Evolutionary conservation across 2,888 invertebrate species (phyloP).

Genomic region (Lathronympha strigana): DNA sequence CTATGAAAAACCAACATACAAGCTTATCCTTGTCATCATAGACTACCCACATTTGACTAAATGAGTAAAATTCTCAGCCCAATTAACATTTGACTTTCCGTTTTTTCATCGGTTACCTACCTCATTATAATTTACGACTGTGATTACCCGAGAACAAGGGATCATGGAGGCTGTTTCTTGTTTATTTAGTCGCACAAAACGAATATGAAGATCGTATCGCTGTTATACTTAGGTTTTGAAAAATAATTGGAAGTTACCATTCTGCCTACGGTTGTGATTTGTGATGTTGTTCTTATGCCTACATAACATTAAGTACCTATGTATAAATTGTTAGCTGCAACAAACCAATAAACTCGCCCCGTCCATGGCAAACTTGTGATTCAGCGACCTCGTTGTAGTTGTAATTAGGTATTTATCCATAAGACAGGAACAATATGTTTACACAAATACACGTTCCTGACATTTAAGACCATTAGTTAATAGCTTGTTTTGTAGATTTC

Average conservation of each 20-base stretch:
- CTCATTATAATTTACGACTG: constrained; percentile 61
- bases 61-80: constrained; percentile 51
- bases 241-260: constrained; percentile 27
- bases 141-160: constrained; percentile 66
- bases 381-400: no score
- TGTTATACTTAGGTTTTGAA: constrained; percentile 33
- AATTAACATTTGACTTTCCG: constrained; percentile 55
- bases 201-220: constrained; percentile 54
- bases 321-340: no score
- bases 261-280: no score
- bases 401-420: no score
- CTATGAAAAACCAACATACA: neutral
- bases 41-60: constrained; percentile 31
- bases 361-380: no score
- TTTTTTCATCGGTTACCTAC: constrained; percentile 42
- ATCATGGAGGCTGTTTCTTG: constrained; percentile 65
- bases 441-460: no score
- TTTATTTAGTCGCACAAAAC: constrained; percentile 59
- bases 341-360: no score
- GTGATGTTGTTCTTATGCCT: no score
- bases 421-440: no score
- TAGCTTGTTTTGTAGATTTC: no score
- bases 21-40: neutral
- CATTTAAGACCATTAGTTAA: no score
- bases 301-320: no score